phyloP scores from a whole-genome alignment of 2,797 vertebrate genomes.

The Pseudopleuronectes americanus region DNA sequence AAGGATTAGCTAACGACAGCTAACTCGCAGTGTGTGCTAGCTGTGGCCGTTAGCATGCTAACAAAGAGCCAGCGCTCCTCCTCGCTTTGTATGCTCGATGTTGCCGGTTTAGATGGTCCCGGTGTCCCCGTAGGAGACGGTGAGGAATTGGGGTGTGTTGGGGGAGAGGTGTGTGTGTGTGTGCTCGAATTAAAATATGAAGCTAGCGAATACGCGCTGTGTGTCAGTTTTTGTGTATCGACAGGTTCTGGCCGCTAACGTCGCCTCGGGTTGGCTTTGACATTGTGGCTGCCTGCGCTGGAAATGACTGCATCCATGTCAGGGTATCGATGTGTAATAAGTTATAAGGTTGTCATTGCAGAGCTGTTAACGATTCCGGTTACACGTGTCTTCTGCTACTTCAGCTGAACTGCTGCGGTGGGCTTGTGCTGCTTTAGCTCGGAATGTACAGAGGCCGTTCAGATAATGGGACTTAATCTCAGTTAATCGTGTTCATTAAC shows the following conservation, averaged over 20 bases:
- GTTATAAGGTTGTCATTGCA: conserved; percentile 19
- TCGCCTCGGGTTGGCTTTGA: conserved; percentile 34
- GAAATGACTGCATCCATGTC: conserved; percentile 43
- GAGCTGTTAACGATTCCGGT: not conserved
- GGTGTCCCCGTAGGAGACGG: conserved; percentile 16
- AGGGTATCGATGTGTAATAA: conserved; percentile 33
- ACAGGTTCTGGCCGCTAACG: conserved; percentile 19
- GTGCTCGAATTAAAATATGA: too few species aligned
- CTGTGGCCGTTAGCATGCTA: conserved; percentile 69
- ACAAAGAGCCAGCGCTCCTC: conserved; percentile 79
- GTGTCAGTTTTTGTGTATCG: conserved; percentile 1
- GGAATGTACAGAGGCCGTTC: not conserved
- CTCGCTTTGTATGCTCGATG: conserved; percentile 65
- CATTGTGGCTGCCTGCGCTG: conserved; percentile 40
- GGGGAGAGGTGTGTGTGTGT: too few species aligned
- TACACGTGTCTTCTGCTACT: not conserved
- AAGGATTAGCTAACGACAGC: conserved; percentile 56
- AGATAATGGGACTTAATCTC: not conserved
- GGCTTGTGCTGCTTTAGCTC: not conserved
- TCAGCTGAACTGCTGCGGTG: not conserved
- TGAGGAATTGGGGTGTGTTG: conserved; percentile 16
- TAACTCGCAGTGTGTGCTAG: conserved; percentile 66
- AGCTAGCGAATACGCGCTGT: not conserved
- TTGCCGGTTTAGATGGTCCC: conserved; percentile 39
- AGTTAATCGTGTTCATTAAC: not conserved